Conservation (phyloP, 2,797 vertebrate species). For the Menidia menidia region DNA sequence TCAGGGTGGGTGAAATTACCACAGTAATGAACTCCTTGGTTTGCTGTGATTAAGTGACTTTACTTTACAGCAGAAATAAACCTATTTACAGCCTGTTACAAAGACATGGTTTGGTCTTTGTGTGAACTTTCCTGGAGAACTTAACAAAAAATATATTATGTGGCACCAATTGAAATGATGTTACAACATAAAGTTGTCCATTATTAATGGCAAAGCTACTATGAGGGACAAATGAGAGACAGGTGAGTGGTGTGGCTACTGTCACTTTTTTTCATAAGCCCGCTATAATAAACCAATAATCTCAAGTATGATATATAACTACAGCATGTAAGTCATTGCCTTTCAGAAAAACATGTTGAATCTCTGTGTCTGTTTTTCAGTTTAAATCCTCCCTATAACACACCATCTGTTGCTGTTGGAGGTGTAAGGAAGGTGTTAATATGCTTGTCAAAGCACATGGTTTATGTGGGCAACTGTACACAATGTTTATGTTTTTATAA, state of each 20-base stretch:
- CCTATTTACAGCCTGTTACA: background rate
- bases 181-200: background rate
- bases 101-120: background rate
- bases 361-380: background rate
- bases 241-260: background rate
- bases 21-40: background rate
- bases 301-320: background rate
- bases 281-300: background rate
- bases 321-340: background rate
- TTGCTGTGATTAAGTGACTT: background rate
- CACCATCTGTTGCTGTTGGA: constrained; percentile 27
- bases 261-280: background rate
- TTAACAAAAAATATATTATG: background rate
- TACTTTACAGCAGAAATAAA: too few species aligned
- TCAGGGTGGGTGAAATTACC: background rate
- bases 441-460: constrained; percentile 9
- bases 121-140: background rate
- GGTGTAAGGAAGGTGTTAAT: constrained; percentile 1
- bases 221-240: background rate
- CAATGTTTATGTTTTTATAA: background rate
- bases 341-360: background rate
- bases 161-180: background rate
- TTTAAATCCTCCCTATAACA: constrained; percentile 12
- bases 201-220: background rate
- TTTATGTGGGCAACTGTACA: background rate